Conservation (phyloP, 2,113 vertebrate species). For the Tapirus terrestris region DNA sequence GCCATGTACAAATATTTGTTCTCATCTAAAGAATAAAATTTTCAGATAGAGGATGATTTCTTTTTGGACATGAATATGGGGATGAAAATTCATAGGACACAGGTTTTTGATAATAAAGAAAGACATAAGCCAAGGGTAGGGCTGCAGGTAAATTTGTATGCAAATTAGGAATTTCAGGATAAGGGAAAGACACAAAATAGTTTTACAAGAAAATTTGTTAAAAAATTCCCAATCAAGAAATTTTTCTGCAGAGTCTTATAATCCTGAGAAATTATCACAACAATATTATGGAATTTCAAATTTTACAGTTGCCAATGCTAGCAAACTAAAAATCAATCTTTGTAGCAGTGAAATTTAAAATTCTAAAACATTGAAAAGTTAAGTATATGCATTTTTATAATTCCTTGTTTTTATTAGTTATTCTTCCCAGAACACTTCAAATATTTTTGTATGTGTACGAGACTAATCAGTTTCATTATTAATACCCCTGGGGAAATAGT, state of each 20-base stretch:
- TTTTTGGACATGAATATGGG: background rate
- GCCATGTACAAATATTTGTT: background rate
- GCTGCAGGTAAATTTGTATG: background rate
- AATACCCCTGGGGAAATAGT: background rate
- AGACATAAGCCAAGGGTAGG: background rate
- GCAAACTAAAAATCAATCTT: background rate
- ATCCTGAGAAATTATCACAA: background rate
- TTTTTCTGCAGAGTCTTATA: background rate
- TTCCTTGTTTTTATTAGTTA: background rate
- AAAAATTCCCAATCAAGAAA: background rate
- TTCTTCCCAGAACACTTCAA: background rate
- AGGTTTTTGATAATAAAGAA: background rate
- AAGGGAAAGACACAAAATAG: background rate
- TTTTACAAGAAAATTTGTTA: background rate
- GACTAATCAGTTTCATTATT: background rate
- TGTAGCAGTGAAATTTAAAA: background rate
- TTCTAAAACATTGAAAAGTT: background rate
- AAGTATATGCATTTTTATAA: background rate
- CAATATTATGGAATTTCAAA: background rate
- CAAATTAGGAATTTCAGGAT: background rate
- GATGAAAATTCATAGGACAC: background rate
- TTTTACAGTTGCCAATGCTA: background rate
- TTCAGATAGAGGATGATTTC: background rate
- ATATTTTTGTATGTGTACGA: background rate
- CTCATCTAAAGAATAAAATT: background rate